These are phyloP conservation scores for Rostratula benghalensis DNA, from an alignment of 2,113 vertebrate species.

Conservation along the genomic window DNA sequence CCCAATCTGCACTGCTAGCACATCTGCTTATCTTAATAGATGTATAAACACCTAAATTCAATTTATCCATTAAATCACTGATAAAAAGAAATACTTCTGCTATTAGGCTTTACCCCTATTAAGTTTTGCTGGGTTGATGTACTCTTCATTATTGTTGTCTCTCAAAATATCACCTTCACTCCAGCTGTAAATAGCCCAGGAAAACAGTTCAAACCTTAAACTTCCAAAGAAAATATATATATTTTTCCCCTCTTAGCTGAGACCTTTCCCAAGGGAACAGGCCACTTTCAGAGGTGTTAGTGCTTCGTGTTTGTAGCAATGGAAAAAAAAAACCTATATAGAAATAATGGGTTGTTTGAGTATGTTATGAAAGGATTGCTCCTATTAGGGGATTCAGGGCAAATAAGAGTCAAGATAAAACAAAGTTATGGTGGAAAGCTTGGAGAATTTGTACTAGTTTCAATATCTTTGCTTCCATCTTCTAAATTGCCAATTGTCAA, in stretches of 20 bases:
- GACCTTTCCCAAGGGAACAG: slow-evolving; percentile 50
- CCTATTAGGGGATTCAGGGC: slow-evolving; percentile 49
- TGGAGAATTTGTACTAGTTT: slow-evolving; percentile 40
- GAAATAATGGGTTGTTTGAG: slow-evolving; percentile 55
- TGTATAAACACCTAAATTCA: neutral
- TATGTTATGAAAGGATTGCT: slow-evolving; percentile 30
- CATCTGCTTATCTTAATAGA: neutral
- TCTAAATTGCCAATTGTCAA: slow-evolving; percentile 49
- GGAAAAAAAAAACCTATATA: neutral
- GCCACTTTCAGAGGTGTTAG: slow-evolving; percentile 32
- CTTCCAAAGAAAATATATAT: neutral
- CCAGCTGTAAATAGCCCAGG: slow-evolving; percentile 36
- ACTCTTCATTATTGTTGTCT: slow-evolving; percentile 19
- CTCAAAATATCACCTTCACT: slow-evolving; percentile 36
- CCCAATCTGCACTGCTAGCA: neutral
- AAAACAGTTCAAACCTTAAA: slow-evolving; percentile 42
- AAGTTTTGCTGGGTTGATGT: neutral
- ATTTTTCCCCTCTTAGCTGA: neutral
- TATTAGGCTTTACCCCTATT: neutral
- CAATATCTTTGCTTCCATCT: slow-evolving; percentile 47
- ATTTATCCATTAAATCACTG: neutral
- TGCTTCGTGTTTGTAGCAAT: slow-evolving; percentile 22
- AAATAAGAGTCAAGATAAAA: slow-evolving; percentile 52
- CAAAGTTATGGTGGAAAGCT: slow-evolving; percentile 18
- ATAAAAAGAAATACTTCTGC: neutral